Evolutionary conservation across 2,797 vertebrate genomes (phyloP), one percentile per base, ranked within the genome.

Genomic region (Phataginus tricuspis): DNA sequence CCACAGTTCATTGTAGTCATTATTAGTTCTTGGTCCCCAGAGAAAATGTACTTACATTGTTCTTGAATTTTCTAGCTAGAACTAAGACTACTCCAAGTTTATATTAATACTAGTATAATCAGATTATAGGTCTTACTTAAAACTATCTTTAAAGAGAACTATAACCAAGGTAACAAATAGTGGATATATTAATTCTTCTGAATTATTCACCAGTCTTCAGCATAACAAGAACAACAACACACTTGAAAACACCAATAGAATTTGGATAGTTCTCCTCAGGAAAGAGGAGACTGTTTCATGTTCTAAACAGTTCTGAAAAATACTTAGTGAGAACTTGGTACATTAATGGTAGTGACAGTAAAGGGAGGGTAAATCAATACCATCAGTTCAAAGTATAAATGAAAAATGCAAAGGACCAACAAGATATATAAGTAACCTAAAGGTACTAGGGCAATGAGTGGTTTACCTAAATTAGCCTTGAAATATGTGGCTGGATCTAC

Each of bases 91-190:
- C 29, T 90, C 69, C 82, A 91, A 78, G 66, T 75, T 51, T 79
- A 79, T 68, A 91, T 10, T n/a, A 42, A 90, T 34, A 68, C 16
- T 80, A 51, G 16, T 42, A 57, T 74, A 94, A 57, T 49, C 53
- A 84, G 7, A 55, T 57, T 87, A n/a, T 61, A 88, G 55, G 16
- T 84, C 57, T 90, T 86, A 80, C 18, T 91, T 91, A 91, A 90
- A 77, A 49, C 21, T 79, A 25, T 57, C 45, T 92, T 88, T 85
- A 79, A 90, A 91, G 13, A 92, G 37, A 86, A 69, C 45, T 85
- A 86, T 34, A 77, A 84, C 55, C 25, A 83, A 72, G 53, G 34
- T 75, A 31, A 82, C 25, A 94, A 45, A 25, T 45, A 92, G 71
- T 61, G 18, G 23, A 21, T 85, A 37, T 39, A 59, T 72, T 83